Base-by-base conservation (phyloP, 2,113 vertebrate genomes). In the Oophaga pumilio region DNA sequence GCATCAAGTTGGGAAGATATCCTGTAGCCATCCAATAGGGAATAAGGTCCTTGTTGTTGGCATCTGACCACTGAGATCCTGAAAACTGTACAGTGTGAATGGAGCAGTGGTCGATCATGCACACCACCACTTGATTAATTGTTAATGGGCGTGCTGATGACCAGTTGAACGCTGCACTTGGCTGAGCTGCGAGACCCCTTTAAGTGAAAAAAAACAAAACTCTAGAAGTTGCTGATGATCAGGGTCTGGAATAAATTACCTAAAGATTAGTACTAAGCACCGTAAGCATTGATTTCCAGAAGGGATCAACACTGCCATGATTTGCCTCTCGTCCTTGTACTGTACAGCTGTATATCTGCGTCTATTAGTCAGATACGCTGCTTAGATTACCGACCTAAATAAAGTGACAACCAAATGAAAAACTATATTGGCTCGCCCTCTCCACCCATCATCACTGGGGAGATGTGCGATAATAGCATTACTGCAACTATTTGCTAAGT, bases 401-500 rank as follows among this genome's bases (percentile, higher is more conserved):
- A 62, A 66, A 76, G 78, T 68, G 71, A 88, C 80, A 57, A 49
- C 59, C 17, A 43, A 74, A 81, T 15, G 64, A 60, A 73, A 28
- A 74, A 76, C 33, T 82, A 76, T 68, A 64, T 28, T 43, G 49
- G 26, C 71, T 77, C 33, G 28, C n/a, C 71, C 24, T 88, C 17
- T 74, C 56, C 52, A 8, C 43, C 64, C 26, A 43, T 50, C 14
- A 50, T 88, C 87, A 57, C 68, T 10, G 20, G 33, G 79, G 79
- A 87, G 28, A 64, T 62, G 68, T 17, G 15, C 24, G 59, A 74
- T 53, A 84, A 84, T 24, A 5, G 59, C 49, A 66, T 77, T 77
- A 88, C 81, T 76, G 84, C 81, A 68, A 68, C 43, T 84, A 62
- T 84, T 56, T 64, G 73, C 56, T 24, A 84, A 84, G 50, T 60